A percentile compares a stretch with the other conserved stretches of the same genome.
These are phyloP conservation scores for Fopius arisanus DNA, from an alignment of 1,140 invertebrate species.

Conservation along the genomic window DNA sequence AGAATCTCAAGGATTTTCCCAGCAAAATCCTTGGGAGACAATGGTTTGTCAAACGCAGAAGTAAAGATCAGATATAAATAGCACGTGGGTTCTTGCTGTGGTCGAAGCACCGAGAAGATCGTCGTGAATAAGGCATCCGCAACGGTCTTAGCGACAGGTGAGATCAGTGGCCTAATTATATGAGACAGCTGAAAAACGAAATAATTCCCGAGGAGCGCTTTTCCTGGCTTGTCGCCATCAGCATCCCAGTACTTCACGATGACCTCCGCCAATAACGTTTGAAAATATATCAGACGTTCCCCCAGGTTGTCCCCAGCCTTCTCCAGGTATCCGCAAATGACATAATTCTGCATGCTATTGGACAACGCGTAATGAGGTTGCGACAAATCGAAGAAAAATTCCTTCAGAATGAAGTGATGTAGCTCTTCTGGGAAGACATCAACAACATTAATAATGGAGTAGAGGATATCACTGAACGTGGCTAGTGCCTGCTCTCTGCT, in stretches of 20 bases:
- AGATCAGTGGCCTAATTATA: neutral
- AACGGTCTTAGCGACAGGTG: neutral
- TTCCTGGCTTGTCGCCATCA: neutral
- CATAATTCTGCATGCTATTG: neutral
- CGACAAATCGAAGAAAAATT: neutral
- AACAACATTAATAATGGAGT: neutral
- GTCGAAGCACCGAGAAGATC: neutral
- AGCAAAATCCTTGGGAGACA: slow-evolving; percentile 34
- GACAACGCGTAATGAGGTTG: no score
- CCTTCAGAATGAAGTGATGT: neutral
- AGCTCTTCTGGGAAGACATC: neutral
- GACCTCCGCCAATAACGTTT: neutral
- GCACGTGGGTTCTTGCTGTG: neutral
- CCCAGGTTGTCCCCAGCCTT: neutral
- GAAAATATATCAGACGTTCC: neutral
- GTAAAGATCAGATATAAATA: neutral
- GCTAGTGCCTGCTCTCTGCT: neutral
- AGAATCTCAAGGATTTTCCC: neutral
- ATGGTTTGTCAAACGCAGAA: neutral
- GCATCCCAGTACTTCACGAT: neutral
- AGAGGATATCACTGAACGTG: neutral
- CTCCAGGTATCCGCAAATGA: neutral
- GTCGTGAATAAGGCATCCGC: neutral
- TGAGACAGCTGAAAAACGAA: neutral
- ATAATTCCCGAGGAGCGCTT: neutral